phyloP scores from a whole-genome alignment of 2,113 vertebrate genomes.

The Eublepharis macularius region DNA sequence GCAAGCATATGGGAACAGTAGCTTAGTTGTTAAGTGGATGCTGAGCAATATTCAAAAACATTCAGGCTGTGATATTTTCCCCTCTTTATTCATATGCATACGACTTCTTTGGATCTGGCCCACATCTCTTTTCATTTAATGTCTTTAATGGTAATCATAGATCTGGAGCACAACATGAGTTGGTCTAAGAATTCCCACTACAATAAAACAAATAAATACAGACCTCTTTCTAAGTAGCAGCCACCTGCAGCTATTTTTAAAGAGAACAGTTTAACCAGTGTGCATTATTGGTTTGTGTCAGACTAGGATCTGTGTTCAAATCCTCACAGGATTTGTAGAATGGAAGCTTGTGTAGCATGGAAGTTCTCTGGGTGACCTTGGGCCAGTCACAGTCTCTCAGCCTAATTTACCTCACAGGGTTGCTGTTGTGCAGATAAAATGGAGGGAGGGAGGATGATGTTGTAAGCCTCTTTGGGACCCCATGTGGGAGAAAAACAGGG shows the following conservation, averaged over 20 bases:
- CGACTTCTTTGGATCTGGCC: background rate
- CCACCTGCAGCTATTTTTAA: background rate
- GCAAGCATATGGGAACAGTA: background rate
- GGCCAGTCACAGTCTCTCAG: no score
- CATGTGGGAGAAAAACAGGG: no score
- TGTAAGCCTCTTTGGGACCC: no score
- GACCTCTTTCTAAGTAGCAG: slow-evolving; percentile 5
- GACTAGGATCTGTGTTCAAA: no score
- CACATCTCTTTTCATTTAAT: background rate
- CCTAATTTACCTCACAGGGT: no score
- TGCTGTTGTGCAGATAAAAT: no score
- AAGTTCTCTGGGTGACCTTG: no score
- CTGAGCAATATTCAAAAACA: background rate
- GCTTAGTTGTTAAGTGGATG: background rate
- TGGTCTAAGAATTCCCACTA: background rate
- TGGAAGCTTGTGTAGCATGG: no score
- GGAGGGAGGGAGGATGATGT: no score
- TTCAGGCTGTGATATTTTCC: background rate
- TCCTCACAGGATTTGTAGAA: no score
- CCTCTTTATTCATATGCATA: background rate
- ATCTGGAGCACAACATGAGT: background rate
- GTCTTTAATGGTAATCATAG: background rate
- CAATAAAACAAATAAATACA: slow-evolving; percentile 13
- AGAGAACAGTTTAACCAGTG: background rate
- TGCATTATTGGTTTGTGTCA: no score